Evolutionary conservation across 2,113 vertebrate species (phyloP).

Genomic region (Formicarius rufipectus): DNA sequence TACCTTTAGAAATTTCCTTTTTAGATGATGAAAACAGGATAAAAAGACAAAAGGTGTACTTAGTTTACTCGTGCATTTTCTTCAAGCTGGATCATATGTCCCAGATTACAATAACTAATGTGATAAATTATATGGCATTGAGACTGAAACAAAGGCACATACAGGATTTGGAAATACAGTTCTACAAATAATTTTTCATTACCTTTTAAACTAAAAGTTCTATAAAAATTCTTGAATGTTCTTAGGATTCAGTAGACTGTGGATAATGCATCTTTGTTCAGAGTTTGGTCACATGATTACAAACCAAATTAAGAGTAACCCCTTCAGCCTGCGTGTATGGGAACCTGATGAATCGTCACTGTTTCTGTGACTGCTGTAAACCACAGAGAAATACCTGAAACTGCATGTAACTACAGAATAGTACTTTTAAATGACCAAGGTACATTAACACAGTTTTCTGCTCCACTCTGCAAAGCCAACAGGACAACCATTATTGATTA

Average conservation of each 20-base stretch:
- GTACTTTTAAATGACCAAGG: background rate
- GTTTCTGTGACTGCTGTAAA: background rate
- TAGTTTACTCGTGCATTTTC: conserved; percentile 19
- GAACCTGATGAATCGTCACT: background rate
- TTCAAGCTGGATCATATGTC: background rate
- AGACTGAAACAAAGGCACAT: conserved; percentile 4
- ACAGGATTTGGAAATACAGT: background rate
- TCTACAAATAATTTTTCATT: background rate
- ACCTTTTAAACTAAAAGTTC: background rate
- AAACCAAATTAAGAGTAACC: background rate
- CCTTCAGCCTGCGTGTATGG: background rate
- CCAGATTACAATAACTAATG: background rate
- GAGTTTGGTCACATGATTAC: background rate
- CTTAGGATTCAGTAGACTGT: background rate
- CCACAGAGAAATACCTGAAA: background rate
- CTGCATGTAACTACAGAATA: background rate
- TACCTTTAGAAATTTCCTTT: conserved; percentile 50
- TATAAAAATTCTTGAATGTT: background rate
- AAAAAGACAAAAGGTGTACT: conserved; percentile 17
- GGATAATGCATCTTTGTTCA: background rate
- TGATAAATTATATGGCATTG: background rate
- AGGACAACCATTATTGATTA: background rate
- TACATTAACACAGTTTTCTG: background rate
- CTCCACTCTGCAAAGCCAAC: background rate
- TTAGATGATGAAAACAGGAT: background rate